Evolutionary conservation across 2,113 vertebrate species (phyloP).

Genomic region (Taxidea taxus): DNA sequence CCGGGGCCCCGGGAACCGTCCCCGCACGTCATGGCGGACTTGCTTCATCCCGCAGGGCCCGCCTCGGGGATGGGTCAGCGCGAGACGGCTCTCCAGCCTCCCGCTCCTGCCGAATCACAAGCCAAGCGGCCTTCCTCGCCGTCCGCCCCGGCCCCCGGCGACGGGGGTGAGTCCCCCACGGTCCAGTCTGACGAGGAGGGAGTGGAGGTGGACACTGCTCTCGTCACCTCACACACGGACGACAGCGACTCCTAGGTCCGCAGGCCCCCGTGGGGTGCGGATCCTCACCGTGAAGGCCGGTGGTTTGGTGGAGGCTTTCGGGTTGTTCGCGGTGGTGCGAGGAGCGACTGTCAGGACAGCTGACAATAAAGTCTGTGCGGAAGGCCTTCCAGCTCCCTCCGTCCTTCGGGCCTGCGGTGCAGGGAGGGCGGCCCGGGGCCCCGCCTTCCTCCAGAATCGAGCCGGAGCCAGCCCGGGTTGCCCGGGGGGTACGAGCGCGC

Average conservation of each 20-base stretch:
- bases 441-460: neutral
- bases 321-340: slow-evolving; percentile 49
- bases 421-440: neutral
- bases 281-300: neutral
- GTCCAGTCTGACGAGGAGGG: slow-evolving; percentile 90
- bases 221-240: slow-evolving; percentile 79
- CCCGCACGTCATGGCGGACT: neutral
- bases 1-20: neutral
- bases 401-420: neutral
- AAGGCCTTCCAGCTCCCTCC: neutral
- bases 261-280: neutral
- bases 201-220: slow-evolving; percentile 87
- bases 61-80: slow-evolving; percentile 82
- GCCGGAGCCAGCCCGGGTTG: too few relatives aligned
- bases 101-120: slow-evolving; percentile 84
- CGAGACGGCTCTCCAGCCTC: slow-evolving; percentile 91
- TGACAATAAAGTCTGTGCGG: slow-evolving; percentile 66
- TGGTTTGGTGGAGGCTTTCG: slow-evolving; percentile 60
- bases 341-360: slow-evolving; percentile 60
- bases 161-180: slow-evolving; percentile 83
- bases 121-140: slow-evolving; percentile 88
- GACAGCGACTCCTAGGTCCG: slow-evolving; percentile 88
- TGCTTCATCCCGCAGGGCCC: slow-evolving; percentile 79
- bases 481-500: too few relatives aligned
- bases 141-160: slow-evolving; percentile 86